Evolutionary conservation across 2,113 vertebrate genomes (phyloP).

Genomic region (Nycticebus coucang): DNA sequence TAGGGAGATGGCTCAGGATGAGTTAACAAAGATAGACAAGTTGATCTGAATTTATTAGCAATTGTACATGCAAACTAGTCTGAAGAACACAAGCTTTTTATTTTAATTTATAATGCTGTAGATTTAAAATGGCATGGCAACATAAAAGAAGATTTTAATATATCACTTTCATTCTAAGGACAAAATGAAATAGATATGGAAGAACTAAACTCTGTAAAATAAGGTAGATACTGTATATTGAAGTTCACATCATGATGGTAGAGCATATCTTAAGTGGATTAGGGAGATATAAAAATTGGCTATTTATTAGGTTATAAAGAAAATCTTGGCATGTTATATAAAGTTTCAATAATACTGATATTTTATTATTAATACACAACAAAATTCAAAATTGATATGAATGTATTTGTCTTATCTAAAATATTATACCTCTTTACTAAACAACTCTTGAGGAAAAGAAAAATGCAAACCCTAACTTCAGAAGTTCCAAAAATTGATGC

Average conservation of each 20-base stretch:
- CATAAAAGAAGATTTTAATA: neutral
- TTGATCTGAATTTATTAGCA: neutral
- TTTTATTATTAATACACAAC: neutral
- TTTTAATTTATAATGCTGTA: neutral
- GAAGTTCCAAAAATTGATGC: constrained; percentile 1
- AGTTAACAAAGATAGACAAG: constrained; percentile 1
- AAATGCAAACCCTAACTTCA: neutral
- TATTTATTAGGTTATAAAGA: neutral
- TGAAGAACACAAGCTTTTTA: neutral
- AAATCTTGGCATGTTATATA: neutral
- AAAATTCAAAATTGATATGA: neutral
- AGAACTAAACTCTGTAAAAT: neutral
- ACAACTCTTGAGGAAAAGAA: neutral
- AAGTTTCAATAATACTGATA: neutral
- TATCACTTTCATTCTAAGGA: neutral
- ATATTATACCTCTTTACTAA: neutral
- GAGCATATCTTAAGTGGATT: neutral
- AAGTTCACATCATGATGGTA: neutral
- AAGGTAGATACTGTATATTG: neutral
- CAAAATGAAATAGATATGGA: neutral
- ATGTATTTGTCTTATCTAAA: neutral
- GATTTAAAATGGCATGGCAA: neutral
- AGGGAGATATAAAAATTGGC: neutral
- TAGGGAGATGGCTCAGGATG: neutral
- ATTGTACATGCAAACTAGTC: neutral